A percentile compares a stretch with the other conserved stretches of the same genome.
These are phyloP conservation scores for Drosophila niveifrons DNA, from an alignment of 2,888 invertebrate species.

Conservation along the genomic window DNA sequence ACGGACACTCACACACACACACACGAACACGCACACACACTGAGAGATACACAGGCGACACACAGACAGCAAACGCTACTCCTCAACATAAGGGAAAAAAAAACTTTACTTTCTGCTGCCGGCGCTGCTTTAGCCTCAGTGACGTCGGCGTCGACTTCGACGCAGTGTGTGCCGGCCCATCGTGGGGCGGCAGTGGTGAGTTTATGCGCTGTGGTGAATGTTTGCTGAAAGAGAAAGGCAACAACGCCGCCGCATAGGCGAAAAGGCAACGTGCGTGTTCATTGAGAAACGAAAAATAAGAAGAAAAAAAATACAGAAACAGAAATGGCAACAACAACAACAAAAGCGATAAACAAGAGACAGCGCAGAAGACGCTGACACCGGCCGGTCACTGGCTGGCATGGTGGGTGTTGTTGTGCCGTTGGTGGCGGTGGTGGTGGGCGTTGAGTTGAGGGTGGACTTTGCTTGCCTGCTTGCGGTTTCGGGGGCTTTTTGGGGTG, in stretches of 20 bases:
- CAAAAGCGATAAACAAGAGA: constrained; percentile 55
- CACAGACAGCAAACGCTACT: constrained; percentile 38
- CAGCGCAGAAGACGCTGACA: constrained; percentile 66
- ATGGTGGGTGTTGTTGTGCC: not conserved
- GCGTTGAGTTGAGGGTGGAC: constrained; percentile 36
- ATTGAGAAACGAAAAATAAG: constrained; percentile 73
- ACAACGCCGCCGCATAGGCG: constrained; percentile 21
- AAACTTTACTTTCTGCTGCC: constrained; percentile 49
- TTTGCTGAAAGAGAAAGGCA: constrained; percentile 76
- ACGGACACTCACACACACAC: constrained; percentile 69
- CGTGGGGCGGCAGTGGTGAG: constrained; percentile 61
- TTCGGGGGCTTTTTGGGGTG: not conserved
- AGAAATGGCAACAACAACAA: constrained; percentile 22
- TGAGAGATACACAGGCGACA: constrained; percentile 34
- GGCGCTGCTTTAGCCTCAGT: constrained; percentile 29
- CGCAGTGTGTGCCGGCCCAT: constrained; percentile 52
- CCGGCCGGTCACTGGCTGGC: constrained; percentile 70
- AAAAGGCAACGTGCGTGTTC: constrained; percentile 62
- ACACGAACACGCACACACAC: constrained; percentile 36
- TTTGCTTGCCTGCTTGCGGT: not conserved
- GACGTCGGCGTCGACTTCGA: constrained; percentile 31
- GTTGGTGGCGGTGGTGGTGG: constrained; percentile 30
- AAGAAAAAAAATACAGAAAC: constrained; percentile 20
- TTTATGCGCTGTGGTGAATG: constrained; percentile 62
- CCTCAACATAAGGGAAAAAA: constrained; percentile 40